Base-by-base conservation (phyloP, 2,888 invertebrate genomes). In the Ochropacha duplaris region DNA sequence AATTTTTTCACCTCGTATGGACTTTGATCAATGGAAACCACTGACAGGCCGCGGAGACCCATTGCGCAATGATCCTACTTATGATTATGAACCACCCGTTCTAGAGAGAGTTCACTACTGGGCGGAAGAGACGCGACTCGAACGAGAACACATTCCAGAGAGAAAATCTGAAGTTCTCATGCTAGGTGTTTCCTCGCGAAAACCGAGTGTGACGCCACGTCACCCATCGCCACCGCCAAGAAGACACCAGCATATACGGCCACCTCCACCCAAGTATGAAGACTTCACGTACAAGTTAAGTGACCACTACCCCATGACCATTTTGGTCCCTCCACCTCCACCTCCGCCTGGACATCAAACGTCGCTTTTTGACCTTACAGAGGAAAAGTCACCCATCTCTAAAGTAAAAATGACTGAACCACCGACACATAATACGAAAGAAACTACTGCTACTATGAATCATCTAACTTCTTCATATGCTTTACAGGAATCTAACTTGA, bases 21-120 rank as follows among this genome's bases (percentile, higher is more conserved):
- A 97, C 79, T 97, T 96, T 83, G 96, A 96, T 72, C 96, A 96
- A 84, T 97, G 97, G 97, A 96, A 96, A 64, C 97, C 97, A 0
- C 67, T 92, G 62, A 93, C 97, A 50, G 97, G 97, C 5, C 95
- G 96, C 57, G 96, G 97, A 0, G 96, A 97, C 83, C 97, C 97
- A 0, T 80, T 97, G 51, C 96, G 96, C 73, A 96, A 97, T 78
- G 97, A 97, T 78, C 97, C 97, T 9, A 97, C 97, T 0, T 97
- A 96, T 80, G 97, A 97, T 79, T 97, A 97, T 80, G 96, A 96
- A 58, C 97, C 97, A 0, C 97, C 97, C 0, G 95, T 96, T 2
- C 84, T 97, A 44, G 96, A 96, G 64, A 90, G 95, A 36, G 97
- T 97, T 3, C 96, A 96, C 71, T 97, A 97, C 78, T 97, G 97